Conservation (phyloP, 2,797 vertebrate species). For the Silurus aristotelis region DNA sequence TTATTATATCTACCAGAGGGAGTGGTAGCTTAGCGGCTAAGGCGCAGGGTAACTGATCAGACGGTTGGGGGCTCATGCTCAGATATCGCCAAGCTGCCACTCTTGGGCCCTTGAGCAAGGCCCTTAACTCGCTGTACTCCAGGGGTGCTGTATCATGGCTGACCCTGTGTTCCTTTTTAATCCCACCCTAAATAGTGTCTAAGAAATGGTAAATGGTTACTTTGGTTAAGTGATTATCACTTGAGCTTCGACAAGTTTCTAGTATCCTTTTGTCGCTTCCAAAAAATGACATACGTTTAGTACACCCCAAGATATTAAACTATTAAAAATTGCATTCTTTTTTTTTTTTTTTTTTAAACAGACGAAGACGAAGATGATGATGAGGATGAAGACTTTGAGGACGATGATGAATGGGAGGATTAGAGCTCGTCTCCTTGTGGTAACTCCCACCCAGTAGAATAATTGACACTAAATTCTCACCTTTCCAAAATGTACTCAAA, state of each 20-base stretch:
- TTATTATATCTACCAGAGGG: too few relatives aligned
- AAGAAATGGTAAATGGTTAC: neutral
- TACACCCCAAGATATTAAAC: neutral
- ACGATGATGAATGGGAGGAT: conserved; percentile 98
- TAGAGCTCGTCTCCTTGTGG: conserved; percentile 55
- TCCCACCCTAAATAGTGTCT: neutral
- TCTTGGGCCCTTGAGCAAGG: too few relatives aligned
- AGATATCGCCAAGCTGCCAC: too few relatives aligned
- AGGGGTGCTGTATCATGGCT: too few relatives aligned
- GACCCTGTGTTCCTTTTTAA: neutral
- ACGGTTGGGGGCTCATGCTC: too few relatives aligned
- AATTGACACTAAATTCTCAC: conserved; percentile 64
- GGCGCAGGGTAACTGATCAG: too few relatives aligned
- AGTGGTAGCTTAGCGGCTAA: too few relatives aligned
- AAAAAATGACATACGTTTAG: neutral
- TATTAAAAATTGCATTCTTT: conserved; percentile 18
- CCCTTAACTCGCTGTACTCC: too few relatives aligned
- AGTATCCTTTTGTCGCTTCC: neutral
- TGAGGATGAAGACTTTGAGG: conserved; percentile 96
- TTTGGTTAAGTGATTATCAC: neutral
- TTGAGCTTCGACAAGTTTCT: neutral
- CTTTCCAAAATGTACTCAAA: conserved; percentile 75
- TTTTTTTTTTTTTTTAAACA: conserved; percentile 61
- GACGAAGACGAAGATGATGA: conserved; percentile 93
- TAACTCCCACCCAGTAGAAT: conserved; percentile 44